Evolutionary conservation across 2,113 vertebrate species (phyloP), one percentile per base, ranked within the genome.

Genomic region (Panthera leo): DNA sequence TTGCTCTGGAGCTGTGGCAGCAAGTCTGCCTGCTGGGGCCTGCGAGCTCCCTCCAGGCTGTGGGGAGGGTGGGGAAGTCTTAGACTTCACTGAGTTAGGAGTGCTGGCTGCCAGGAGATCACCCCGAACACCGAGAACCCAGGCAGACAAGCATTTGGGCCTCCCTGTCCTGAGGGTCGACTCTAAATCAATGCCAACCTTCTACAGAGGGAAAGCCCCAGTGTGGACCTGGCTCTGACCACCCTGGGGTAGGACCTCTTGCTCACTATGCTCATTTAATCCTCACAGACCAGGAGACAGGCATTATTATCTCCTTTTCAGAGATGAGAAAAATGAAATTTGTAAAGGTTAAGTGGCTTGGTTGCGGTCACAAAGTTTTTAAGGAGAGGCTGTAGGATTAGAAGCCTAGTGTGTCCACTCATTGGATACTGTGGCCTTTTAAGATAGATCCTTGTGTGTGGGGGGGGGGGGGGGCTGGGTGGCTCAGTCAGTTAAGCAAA

Each of bases 1-100:
- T 80, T 96, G 79, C 97, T 98, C 97, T 96, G 98, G 97, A 98
- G 94, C 91, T 97, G 96, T 96, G 93, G 75, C 91, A 97, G 98
- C 92, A 25, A 97, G 97, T 97, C 91, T 8, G 68, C 95, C 98
- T 97, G 94, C 94, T 91, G 95, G 90, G 95, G 97, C 97, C 98
- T 98, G 82, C 88, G 92, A 98, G 98, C 97, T 97, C 90, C 96
- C 94, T 91, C 94, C 97, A 98, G 98, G 97, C 96, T 3, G 0
- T 70, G 61, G 67, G 34, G 53, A 73, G 83, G 97, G 97, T 95
- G 93, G 90, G 85, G 89, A 95, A 96, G 4, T 67, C 58, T 88
- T 3, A 36, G 84, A 68, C 19, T 79, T 93, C 55, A 12, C 2
- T 4, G 71, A 21, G 51, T n/a, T 34, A 34, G 55, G 73, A 70